Percentiles rank a stretch among this genome's conserved stretches.
phyloP scores from a whole-genome alignment of 2,797 vertebrate genomes.

The Urosaurus nigricauda region DNA sequence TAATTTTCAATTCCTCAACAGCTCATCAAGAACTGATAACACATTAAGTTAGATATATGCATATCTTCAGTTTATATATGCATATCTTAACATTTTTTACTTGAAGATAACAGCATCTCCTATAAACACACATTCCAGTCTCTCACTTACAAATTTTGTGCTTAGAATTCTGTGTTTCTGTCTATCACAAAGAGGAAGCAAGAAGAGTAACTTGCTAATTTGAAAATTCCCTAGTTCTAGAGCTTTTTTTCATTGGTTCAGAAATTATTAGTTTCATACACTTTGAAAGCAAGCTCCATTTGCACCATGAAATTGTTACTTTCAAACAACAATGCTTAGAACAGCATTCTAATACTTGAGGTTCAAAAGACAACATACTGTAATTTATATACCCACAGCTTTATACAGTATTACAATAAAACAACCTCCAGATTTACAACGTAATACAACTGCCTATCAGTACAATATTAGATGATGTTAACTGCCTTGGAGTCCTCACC shows the following conservation, averaged over 20 bases:
- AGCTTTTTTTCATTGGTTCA: neutral
- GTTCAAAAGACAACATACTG: no score
- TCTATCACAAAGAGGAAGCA: constrained; percentile 12
- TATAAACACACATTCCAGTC: neutral
- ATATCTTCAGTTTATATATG: neutral
- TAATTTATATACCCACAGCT: no score
- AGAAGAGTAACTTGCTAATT: neutral
- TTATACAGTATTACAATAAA: no score
- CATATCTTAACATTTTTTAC: neutral
- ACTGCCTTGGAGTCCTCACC: no score
- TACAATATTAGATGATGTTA: no score
- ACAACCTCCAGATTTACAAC: no score
- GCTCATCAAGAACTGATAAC: neutral
- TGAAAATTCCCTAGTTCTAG: neutral
- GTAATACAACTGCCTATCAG: no score
- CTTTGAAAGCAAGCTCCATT: neutral
- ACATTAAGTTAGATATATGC: neutral
- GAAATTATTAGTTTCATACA: neutral
- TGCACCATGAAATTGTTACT: neutral
- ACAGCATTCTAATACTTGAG: no score
- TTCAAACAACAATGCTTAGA: neutral
- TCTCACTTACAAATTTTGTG: neutral
- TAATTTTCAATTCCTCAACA: neutral
- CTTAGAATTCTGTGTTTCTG: constrained; percentile 41
- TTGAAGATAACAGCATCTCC: neutral